A percentile compares a stretch with the other conserved stretches of the same genome.
phyloP scores from a whole-genome alignment of 2,888 invertebrate genomes.

The Dione juno region DNA sequence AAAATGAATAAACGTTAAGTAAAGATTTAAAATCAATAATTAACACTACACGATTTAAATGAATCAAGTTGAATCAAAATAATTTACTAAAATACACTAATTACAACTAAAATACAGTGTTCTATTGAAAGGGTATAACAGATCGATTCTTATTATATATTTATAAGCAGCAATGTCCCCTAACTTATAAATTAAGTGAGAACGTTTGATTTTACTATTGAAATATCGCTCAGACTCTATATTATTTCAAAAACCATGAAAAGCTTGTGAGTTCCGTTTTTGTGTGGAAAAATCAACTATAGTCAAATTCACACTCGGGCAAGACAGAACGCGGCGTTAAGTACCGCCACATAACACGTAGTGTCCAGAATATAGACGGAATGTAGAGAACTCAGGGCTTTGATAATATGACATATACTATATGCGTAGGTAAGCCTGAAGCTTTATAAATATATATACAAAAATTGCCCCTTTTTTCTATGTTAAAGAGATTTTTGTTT shows the following conservation, averaged over 20 bases:
- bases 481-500: too few species aligned
- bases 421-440: too few species aligned
- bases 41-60: neutral
- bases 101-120: slow-evolving; percentile 57
- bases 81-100: slow-evolving; percentile 46
- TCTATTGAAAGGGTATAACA: slow-evolving; percentile 49
- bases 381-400: too few species aligned
- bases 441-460: too few species aligned
- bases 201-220: slow-evolving; percentile 11
- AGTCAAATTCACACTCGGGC: neutral
- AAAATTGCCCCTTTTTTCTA: too few species aligned
- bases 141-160: slow-evolving; percentile 53
- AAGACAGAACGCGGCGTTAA: neutral
- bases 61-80: neutral
- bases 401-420: too few species aligned
- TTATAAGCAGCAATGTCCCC: slow-evolving; percentile 16
- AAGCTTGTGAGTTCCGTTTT: neutral
- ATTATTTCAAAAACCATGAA: neutral
- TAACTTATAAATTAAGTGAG: slow-evolving; percentile 6
- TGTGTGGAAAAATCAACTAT: neutral
- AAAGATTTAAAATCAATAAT: too few species aligned
- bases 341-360: neutral
- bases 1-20: too few species aligned
- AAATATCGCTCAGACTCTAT: neutral
- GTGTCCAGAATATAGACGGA: too few species aligned